Conservation (phyloP, 2,113 vertebrate species). For the Lagenorhynchus albirostris region DNA sequence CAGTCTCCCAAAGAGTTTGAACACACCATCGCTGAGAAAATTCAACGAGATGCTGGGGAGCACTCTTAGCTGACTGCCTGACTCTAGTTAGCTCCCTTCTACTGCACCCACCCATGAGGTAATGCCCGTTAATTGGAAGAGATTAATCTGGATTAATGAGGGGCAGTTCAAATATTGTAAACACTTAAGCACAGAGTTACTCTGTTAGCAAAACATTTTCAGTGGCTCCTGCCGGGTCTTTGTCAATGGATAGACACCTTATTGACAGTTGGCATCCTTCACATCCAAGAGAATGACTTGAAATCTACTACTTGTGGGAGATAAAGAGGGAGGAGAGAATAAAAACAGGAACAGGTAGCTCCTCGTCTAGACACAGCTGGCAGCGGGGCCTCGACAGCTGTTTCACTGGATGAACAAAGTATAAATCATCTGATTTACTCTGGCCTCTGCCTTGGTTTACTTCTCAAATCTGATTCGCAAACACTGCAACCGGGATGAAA, state of each 20-base stretch:
- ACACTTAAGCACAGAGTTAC: background rate
- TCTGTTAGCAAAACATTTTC: background rate
- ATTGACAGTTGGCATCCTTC: background rate
- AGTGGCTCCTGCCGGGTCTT: background rate
- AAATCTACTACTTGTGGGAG: background rate
- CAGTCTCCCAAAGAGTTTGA: background rate
- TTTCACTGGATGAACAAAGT: background rate
- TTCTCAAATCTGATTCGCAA: background rate
- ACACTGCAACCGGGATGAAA: background rate
- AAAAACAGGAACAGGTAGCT: too few relatives aligned
- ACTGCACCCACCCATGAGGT: background rate
- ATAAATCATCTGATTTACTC: background rate
- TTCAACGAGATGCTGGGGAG: too few relatives aligned
- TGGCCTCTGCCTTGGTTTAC: background rate
- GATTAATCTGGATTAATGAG: conserved; percentile 31
- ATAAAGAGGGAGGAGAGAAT: background rate
- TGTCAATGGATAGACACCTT: background rate
- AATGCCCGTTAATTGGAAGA: background rate
- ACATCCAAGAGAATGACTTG: background rate
- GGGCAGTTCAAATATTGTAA: background rate
- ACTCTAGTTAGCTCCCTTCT: background rate
- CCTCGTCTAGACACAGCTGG: background rate
- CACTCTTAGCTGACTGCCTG: background rate
- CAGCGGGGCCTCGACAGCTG: background rate
- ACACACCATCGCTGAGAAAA: accelerated